A percentile compares a stretch with the other conserved stretches of the same genome.
Conservation (phyloP, 2,113 vertebrate genomes). For the Gallinago media region DNA sequence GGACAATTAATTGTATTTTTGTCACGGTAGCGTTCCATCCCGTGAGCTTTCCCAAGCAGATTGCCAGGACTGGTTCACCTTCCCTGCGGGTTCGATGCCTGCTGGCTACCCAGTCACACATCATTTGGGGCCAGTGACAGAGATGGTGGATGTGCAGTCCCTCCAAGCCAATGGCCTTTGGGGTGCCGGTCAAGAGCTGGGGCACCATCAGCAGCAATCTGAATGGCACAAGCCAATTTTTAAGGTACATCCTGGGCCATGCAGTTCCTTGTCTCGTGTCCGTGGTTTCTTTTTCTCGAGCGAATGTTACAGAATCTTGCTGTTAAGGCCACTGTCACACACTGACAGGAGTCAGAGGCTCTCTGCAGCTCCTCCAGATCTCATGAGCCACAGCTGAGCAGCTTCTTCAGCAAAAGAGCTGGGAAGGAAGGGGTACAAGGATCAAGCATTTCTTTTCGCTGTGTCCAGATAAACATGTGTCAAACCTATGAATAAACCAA, state of each 20-base stretch:
- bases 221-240: background rate
- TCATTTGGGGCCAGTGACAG: background rate
- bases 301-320: background rate
- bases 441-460: background rate
- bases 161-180: conserved; percentile 43
- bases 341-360: background rate
- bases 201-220: conserved; percentile 76
- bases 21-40: background rate
- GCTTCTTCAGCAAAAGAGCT: background rate
- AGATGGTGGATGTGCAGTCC: background rate
- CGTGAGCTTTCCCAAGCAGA: background rate
- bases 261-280: background rate
- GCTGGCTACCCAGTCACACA: conserved; percentile 82
- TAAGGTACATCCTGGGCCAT: background rate
- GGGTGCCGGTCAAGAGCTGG: conserved; percentile 75
- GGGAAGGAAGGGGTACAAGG: background rate
- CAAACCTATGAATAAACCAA: background rate
- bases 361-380: background rate
- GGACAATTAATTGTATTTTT: background rate
- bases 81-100: conserved; percentile 80
- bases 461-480: background rate
- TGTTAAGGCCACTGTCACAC: background rate
- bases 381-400: background rate
- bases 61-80: background rate
- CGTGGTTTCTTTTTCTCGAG: background rate